Conservation (phyloP, 2,113 vertebrate species). For the Alethe castanea region DNA sequence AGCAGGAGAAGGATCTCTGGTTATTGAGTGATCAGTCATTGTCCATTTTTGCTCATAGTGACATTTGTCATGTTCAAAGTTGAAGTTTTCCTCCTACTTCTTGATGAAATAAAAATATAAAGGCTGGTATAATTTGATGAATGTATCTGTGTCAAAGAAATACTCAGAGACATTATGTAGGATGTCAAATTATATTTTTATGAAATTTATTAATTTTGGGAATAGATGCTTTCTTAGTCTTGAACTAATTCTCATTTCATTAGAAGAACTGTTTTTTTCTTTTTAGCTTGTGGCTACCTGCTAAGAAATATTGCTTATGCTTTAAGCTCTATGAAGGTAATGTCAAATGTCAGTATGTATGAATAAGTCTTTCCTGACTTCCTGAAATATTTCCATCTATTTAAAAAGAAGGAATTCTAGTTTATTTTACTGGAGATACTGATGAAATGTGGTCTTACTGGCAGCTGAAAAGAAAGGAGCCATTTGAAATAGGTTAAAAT, state of each 20-base stretch:
- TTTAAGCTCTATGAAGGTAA: neutral
- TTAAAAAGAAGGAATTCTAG: neutral
- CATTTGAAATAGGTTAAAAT: neutral
- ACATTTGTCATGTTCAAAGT: neutral
- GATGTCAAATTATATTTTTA: neutral
- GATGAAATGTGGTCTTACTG: neutral
- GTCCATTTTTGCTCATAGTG: neutral
- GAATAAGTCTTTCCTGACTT: neutral
- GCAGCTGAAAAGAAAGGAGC: neutral
- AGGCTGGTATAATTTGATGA: neutral
- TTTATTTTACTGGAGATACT: neutral
- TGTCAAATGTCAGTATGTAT: neutral
- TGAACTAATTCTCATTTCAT: neutral
- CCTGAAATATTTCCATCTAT: neutral
- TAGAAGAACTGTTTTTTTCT: neutral
- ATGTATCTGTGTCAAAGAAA: neutral
- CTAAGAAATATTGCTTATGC: neutral
- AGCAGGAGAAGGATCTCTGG: neutral
- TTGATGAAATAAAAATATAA: slow-evolving; percentile 26
- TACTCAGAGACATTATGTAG: neutral
- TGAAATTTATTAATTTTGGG: neutral
- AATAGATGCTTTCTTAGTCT: neutral
- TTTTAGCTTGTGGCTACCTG: neutral
- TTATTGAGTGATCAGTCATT: slow-evolving; percentile 4
- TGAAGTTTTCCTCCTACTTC: neutral